phyloP scores from a whole-genome alignment of 2,888 invertebrate species.

The Microdon myrmicae region DNA sequence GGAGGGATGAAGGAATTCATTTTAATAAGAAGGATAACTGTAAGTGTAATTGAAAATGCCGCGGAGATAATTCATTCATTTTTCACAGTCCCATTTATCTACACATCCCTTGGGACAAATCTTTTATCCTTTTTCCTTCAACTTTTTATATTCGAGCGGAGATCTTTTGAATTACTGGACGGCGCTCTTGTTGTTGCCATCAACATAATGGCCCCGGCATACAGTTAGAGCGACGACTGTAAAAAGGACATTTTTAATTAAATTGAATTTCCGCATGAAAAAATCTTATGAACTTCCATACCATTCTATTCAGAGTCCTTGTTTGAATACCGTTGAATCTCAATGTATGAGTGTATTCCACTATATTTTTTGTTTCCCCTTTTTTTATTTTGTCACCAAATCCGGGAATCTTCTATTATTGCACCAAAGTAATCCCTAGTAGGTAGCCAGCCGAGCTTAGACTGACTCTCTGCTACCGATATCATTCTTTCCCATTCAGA shows the following conservation, averaged over 20 bases:
- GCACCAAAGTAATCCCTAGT: conserved; percentile 35
- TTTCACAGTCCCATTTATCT: conserved; percentile 40
- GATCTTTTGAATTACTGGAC: conserved; percentile 32
- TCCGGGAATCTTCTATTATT: conserved; percentile 36
- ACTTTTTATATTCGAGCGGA: conserved; percentile 17
- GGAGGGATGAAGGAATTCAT: conserved; percentile 37
- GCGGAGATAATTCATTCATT: conserved; percentile 53
- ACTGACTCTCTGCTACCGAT: no score
- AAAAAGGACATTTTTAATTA: conserved; percentile 62
- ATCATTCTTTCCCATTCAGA: no score
- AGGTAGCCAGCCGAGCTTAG: no score
- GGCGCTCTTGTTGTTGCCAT: conserved; percentile 37
- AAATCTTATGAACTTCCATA: conserved; percentile 34
- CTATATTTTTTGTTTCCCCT: conserved; percentile 9
- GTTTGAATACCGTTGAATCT: no score
- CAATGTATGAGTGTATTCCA: no score
- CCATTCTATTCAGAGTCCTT: neutral
- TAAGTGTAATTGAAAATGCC: conserved; percentile 54
- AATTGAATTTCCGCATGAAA: conserved; percentile 62
- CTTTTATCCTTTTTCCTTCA: conserved; percentile 23
- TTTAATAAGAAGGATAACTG: conserved; percentile 54
- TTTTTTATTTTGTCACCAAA: conserved; percentile 25
- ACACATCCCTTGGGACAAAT: conserved; percentile 37
- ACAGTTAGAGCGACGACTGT: conserved; percentile 15
- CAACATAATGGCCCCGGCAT: conserved; percentile 25